Conservation (phyloP, 2,888 invertebrate species). For the Lithosia quadra region DNA sequence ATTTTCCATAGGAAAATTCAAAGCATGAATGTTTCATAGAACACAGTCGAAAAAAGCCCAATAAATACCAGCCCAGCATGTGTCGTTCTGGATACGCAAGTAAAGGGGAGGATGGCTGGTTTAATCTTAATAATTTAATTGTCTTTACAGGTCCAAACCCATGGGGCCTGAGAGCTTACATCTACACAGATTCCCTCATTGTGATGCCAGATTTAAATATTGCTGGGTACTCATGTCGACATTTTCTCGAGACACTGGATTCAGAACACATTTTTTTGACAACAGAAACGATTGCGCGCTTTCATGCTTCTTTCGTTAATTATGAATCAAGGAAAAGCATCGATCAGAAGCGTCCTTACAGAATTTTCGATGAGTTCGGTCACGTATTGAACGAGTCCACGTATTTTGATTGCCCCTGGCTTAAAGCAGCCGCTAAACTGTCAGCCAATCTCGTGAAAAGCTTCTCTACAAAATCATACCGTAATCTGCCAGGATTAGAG, state of each 20-base stretch:
- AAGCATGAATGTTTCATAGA: too few relatives aligned
- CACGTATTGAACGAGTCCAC: constrained; percentile 61
- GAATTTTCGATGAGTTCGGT: constrained; percentile 57
- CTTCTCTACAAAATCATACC: constrained; percentile 62
- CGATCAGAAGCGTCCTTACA: constrained; percentile 46
- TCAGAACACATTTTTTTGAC: constrained; percentile 60
- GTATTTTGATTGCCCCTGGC: constrained; percentile 66
- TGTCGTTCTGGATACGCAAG: too few relatives aligned
- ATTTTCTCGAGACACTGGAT: constrained; percentile 59
- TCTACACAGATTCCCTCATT: constrained; percentile 65
- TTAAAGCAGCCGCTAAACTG: constrained; percentile 68
- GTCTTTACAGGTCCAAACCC: constrained; percentile 58
- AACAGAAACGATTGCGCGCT: constrained; percentile 65
- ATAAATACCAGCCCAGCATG: too few relatives aligned
- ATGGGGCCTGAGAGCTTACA: constrained; percentile 66
- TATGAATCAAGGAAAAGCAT: constrained; percentile 60
- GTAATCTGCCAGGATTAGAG: constrained; percentile 56
- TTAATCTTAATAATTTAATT: not conserved
- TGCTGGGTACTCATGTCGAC: constrained; percentile 63
- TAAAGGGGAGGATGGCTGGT: too few relatives aligned
- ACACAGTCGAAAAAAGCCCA: too few relatives aligned
- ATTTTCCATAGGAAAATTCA: too few relatives aligned
- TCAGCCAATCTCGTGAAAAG: constrained; percentile 61
- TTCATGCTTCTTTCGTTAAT: constrained; percentile 74
- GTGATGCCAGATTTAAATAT: constrained; percentile 74